Evolutionary conservation across 2,797 vertebrate genomes (phyloP).

Genomic region (Toxotes lorentzi): DNA sequence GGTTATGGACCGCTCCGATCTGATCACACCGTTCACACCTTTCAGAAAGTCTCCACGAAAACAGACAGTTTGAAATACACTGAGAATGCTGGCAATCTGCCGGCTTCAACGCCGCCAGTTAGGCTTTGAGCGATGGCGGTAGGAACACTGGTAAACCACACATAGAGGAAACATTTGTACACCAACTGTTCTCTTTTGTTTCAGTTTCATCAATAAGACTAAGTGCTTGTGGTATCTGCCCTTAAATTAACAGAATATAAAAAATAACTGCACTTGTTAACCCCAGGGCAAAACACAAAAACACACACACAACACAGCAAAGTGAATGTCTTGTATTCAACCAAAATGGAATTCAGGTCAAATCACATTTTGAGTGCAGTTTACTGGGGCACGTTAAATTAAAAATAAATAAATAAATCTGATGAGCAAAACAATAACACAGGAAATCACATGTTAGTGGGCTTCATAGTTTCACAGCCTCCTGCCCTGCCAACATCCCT

Average conservation of each 20-base stretch:
- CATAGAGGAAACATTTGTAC: not conserved
- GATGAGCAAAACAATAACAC: too few relatives aligned
- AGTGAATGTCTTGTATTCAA: not conserved
- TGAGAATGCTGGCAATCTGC: not conserved
- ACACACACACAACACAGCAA: not conserved
- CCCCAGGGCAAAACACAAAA: not conserved
- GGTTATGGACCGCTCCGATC: not conserved
- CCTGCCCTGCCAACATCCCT: too few relatives aligned
- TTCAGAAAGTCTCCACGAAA: not conserved
- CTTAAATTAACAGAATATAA: not conserved
- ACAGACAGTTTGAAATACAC: not conserved
- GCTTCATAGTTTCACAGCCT: not conserved
- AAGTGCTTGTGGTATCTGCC: not conserved
- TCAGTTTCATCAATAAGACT: not conserved
- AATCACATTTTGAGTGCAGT: too few relatives aligned
- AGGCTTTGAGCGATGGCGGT: not conserved
- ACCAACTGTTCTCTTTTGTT: not conserved
- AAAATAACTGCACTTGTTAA: not conserved
- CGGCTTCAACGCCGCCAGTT: not conserved
- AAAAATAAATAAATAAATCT: too few relatives aligned
- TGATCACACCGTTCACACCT: too few relatives aligned
- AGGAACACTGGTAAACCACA: constrained; percentile 7
- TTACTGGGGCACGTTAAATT: not conserved
- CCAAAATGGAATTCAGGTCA: not conserved
- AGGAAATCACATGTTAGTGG: not conserved